Conservation (phyloP, 2,888 invertebrate genomes). For the Leptinotarsa juncta region DNA sequence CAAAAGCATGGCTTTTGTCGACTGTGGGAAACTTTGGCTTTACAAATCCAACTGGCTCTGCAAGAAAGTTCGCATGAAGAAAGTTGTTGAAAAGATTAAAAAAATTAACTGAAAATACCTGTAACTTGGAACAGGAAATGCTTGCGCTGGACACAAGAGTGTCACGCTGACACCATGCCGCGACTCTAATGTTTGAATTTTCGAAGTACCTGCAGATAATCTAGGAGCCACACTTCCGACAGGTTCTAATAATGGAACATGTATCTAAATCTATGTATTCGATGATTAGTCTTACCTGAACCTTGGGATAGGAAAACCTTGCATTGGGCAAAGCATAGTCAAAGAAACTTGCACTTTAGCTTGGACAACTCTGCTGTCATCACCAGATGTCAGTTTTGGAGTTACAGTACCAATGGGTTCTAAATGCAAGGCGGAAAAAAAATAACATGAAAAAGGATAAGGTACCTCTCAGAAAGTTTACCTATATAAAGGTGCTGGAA, state of each 20-base stretch:
- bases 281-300: conserved; percentile 70
- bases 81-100: too few relatives aligned
- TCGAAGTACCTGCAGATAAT: conserved; percentile 58
- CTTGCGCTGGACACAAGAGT: conserved; percentile 74
- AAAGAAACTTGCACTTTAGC: conserved; percentile 60
- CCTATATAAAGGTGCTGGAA: conserved; percentile 81
- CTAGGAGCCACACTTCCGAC: conserved; percentile 69
- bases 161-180: conserved; percentile 61
- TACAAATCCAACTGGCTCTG: conserved; percentile 72
- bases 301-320: conserved; percentile 78
- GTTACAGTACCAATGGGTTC: conserved; percentile 84
- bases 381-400: conserved; percentile 70
- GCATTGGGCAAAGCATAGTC: conserved; percentile 74
- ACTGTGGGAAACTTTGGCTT: conserved; percentile 74
- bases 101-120: conserved; percentile 68
- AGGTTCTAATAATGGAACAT: conserved; percentile 64
- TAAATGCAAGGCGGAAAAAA: conserved; percentile 55
- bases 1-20: conserved; percentile 75
- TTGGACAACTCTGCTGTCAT: conserved; percentile 56
- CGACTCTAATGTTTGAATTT: conserved; percentile 55
- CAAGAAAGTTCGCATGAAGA: conserved; percentile 40
- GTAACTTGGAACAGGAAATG: conserved; percentile 77
- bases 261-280: background rate
- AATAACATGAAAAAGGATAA: conserved; percentile 64
- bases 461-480: conserved; percentile 65